Evolutionary conservation across 2,888 invertebrate species (phyloP), one percentile per base, ranked within the genome.

Genomic region (Hirtodrosophila alboralis): DNA sequence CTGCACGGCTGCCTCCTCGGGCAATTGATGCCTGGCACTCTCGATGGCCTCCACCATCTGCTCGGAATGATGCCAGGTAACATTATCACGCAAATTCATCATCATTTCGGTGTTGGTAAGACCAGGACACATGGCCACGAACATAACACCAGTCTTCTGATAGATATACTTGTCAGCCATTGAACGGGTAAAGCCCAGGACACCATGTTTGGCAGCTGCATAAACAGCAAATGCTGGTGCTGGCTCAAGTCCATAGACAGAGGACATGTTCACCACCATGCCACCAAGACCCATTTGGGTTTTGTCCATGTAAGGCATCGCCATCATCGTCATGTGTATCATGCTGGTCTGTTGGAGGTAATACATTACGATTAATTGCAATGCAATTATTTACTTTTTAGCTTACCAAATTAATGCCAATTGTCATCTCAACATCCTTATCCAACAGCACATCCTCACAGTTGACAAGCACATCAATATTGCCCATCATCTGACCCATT

Each of bases 111-210:
- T 85, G 23, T 75, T 80, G 26, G 90, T 89, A 1, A 89, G 67
- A 3, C 90, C 90, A 0, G 90, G 90, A 40, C 89, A 87, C 44
- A 89, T 75, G 48, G 78, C 71, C 65, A 90, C 75, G 40, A 89
- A 88, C 60, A 83, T 80, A 3, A 90, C 86, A 3, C 89, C 90
- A 5, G 88, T 89, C 53, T 83, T 87, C 37, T 81, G 71, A 14
- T 81, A 80, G 30, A 85, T 85, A 5, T 64, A 69, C 33, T 86
- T 78, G 23, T 87, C 80, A 3, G 75, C 88, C 75, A 90, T 81
- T 2, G 89, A 89, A 10, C 89, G 87, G 2, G 90, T 90, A 57
- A 90, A 89, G 33, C 90, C 90, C 4, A 90, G 51, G 5, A 90
- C 86, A 52, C 90, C 90, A 38, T 89, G 89, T 41, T 90, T 90